These are phyloP conservation scores for Lanius collurio DNA, from an alignment of 2,113 vertebrate genomes.

Conservation along the genomic window DNA sequence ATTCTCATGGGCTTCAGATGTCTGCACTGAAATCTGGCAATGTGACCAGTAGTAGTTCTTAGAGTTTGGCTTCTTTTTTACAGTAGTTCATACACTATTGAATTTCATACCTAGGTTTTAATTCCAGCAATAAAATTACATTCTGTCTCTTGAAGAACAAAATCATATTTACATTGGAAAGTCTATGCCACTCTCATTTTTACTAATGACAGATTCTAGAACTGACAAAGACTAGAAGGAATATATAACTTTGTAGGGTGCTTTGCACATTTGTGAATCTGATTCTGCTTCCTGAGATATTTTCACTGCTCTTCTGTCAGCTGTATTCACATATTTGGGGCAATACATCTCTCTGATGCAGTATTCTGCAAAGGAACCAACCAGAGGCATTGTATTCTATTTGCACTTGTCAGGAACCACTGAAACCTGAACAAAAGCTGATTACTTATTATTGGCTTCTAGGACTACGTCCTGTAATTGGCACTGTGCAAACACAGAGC, in stretches of 20 bases:
- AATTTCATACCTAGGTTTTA: not conserved
- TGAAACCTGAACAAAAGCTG: not conserved
- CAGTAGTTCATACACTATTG: not conserved
- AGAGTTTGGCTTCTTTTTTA: not conserved
- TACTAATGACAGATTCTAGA: not conserved
- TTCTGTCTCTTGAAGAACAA: not conserved
- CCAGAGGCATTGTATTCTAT: not conserved
- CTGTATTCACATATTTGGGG: not conserved
- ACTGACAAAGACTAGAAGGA: not conserved
- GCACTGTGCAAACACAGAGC: not conserved
- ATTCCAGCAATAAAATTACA: not conserved
- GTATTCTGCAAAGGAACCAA: not conserved
- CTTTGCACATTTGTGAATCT: not conserved
- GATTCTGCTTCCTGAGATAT: not conserved
- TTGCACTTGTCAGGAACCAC: not conserved
- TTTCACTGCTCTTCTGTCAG: not conserved
- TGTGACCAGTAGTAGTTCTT: not conserved
- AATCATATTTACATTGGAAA: not conserved
- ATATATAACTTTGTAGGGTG: not conserved
- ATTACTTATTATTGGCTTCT: constrained; percentile 1
- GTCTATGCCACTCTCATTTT: not conserved
- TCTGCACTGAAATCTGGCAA: not conserved
- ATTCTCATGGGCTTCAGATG: not conserved
- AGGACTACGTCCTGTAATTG: not conserved
- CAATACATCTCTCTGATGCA: not conserved